Evolutionary conservation across 2,888 invertebrate species (phyloP).

Genomic region (Xanthorhoe designata): DNA sequence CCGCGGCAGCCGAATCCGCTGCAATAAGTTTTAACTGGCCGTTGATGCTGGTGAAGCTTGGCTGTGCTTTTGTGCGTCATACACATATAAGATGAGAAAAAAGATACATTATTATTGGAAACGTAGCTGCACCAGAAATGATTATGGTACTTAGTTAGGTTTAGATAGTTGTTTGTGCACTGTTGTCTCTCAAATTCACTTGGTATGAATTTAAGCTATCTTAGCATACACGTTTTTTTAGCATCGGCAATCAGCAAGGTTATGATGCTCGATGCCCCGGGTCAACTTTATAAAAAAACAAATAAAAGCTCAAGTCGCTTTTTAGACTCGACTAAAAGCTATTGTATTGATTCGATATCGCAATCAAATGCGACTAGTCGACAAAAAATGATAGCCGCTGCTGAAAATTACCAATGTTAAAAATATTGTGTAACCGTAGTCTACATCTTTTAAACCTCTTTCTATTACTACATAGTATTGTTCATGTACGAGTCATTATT

Average conservation of each 20-base stretch:
- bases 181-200: not conserved
- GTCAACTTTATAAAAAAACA: not conserved
- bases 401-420: not conserved
- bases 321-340: not conserved
- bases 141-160: not conserved
- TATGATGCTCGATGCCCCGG: no score
- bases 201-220: slow-evolving; percentile 5
- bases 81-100: not conserved
- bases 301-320: not conserved
- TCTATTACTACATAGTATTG: not conserved
- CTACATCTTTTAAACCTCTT: not conserved
- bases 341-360: not conserved
- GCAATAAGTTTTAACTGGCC: not conserved
- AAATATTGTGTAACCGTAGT: not conserved
- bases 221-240: not conserved
- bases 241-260: not conserved
- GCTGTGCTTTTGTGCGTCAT: not conserved
- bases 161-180: slow-evolving; percentile 1
- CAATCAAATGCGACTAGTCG: not conserved
- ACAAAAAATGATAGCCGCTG: not conserved
- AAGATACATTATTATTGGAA: not conserved
- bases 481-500: not conserved
- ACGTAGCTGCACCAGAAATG: slow-evolving; percentile 12
- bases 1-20: not conserved
- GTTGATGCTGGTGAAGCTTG: not conserved